Percentiles rank a stretch among this genome's conserved stretches.
phyloP scores from a whole-genome alignment of 1,140 invertebrate species.

The Oscheius sp. region DNA sequence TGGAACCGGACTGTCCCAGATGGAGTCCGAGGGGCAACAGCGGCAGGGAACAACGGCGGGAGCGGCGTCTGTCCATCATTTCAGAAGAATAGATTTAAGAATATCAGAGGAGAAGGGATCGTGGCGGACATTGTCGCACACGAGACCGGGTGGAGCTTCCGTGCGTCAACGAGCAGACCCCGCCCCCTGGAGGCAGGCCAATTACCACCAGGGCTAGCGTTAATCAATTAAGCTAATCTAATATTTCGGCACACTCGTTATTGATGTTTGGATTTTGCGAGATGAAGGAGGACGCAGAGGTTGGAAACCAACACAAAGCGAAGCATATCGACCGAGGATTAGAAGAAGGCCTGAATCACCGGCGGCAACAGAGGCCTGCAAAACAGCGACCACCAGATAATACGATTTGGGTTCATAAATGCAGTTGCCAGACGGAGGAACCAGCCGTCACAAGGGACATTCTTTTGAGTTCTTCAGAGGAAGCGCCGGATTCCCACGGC shows the following conservation, averaged over 20 bases:
- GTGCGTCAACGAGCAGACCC: background rate
- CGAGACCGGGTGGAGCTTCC: background rate
- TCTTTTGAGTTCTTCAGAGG: no score
- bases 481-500: no score
- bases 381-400: no score
- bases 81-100: background rate
- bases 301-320: no score
- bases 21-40: background rate
- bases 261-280: no score
- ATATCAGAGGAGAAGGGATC: background rate
- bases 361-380: no score
- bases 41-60: background rate
- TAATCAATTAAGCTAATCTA: constrained; percentile 9
- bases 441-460: no score
- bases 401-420: no score
- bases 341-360: no score
- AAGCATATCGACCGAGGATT: no score
- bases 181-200: background rate
- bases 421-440: no score
- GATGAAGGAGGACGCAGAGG: no score
- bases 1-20: background rate
- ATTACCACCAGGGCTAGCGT: constrained; percentile 6
- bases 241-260: constrained; percentile 3
- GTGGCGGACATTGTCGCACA: background rate
- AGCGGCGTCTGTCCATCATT: background rate